Percentiles rank a stretch among this genome's conserved stretches.
phyloP scores from a whole-genome alignment of 2,113 vertebrate genomes.

The Dendropsophus ebraccatus region DNA sequence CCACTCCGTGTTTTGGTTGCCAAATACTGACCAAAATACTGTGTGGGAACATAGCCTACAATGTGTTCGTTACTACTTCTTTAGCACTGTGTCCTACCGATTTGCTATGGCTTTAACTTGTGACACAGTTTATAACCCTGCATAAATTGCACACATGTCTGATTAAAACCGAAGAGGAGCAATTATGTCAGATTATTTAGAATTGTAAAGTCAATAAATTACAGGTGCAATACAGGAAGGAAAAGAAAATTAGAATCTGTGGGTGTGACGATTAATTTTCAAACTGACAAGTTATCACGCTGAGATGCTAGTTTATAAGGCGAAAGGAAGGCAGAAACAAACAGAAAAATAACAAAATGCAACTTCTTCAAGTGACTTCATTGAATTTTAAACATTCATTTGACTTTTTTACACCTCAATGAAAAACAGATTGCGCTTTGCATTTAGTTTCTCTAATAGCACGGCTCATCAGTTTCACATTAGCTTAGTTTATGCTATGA shows the following conservation, averaged over 20 bases:
- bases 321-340: conserved; percentile 15
- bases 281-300: conserved; percentile 51
- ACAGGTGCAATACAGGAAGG: conserved; percentile 57
- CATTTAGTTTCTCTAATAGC: conserved; percentile 33
- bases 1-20: too few species aligned
- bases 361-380: conserved; percentile 13
- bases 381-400: conserved; percentile 37
- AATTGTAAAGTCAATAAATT: conserved; percentile 55
- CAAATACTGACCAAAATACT: too few species aligned
- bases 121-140: neutral
- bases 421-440: conserved; percentile 32
- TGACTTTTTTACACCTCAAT: conserved; percentile 23
- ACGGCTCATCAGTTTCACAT: conserved; percentile 28
- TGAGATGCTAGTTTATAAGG: conserved; percentile 28
- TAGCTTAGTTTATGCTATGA: conserved; percentile 25
- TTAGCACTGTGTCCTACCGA: too few species aligned
- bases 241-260: conserved; percentile 50
- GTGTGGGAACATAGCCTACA: too few species aligned
- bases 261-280: conserved; percentile 52
- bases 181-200: conserved; percentile 57
- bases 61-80: neutral
- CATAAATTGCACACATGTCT: conserved; percentile 9
- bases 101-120: conserved; percentile 17
- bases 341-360: conserved; percentile 35
- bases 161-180: conserved; percentile 48